Percentiles rank a stretch among this genome's conserved stretches.
phyloP scores from a whole-genome alignment of 2,888 invertebrate genomes.

The Drosophila acutilabella region DNA sequence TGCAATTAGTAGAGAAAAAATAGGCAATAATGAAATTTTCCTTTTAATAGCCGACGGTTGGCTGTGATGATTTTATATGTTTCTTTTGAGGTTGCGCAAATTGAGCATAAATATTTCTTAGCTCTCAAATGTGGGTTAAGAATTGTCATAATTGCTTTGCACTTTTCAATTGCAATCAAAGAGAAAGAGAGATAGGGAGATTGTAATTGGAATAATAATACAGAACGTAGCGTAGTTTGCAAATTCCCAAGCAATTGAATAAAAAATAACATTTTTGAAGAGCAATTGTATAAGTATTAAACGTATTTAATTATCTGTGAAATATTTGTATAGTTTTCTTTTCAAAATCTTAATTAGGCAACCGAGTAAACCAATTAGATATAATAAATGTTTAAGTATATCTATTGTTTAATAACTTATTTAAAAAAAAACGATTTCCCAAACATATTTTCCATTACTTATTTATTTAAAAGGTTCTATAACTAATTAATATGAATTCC shows the following conservation, averaged over 20 bases:
- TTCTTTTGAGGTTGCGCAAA: slow-evolving; percentile 51
- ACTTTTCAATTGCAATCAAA: slow-evolving; percentile 42
- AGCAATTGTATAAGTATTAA: slow-evolving; percentile 10
- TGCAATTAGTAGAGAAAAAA: slow-evolving; percentile 65
- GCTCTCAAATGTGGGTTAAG: slow-evolving; percentile 64
- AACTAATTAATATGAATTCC: no score
- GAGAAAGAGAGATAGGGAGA: slow-evolving; percentile 40
- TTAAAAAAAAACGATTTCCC: neutral
- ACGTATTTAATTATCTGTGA: slow-evolving; percentile 49
- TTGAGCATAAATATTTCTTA: slow-evolving; percentile 55
- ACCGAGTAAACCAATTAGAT: neutral
- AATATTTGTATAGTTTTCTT: slow-evolving; percentile 13
- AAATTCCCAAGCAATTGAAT: slow-evolving; percentile 26
- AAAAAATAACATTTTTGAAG: slow-evolving; percentile 1
- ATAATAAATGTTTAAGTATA: neutral
- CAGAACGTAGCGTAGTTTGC: slow-evolving; percentile 21
- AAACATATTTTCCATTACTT: neutral
- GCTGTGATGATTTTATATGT: slow-evolving; percentile 15
- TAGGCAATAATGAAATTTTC: slow-evolving; percentile 47
- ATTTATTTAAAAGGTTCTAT: no score
- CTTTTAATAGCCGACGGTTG: slow-evolving; percentile 55
- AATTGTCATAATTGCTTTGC: slow-evolving; percentile 69
- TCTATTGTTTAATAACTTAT: neutral
- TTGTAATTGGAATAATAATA: no score
- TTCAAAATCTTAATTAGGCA: neutral